Conservation (phyloP, 2,113 vertebrate species). For the Nerophis lumbriciformis region DNA sequence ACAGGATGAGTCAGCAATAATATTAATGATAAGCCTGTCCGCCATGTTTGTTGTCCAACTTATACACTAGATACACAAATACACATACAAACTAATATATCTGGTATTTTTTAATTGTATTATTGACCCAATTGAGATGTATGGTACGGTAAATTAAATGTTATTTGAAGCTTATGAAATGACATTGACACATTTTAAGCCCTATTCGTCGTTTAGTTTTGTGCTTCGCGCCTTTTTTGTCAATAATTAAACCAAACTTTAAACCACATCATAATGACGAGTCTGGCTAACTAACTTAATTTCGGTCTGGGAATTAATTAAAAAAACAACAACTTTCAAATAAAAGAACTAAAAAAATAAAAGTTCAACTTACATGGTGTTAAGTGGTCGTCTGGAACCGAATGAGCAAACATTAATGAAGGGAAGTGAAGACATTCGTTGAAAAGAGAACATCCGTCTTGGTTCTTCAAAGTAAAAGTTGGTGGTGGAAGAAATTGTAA, state of each 20-base stretch:
- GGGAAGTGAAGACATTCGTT: too few relatives aligned
- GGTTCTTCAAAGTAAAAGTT: not conserved
- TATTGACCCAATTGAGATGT: too few relatives aligned
- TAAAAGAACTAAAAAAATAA: not conserved
- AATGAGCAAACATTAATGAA: not conserved
- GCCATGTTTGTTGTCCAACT: not conserved
- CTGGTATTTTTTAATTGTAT: too few relatives aligned
- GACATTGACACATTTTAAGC: too few relatives aligned
- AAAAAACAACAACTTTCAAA: not conserved
- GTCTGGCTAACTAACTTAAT: not conserved
- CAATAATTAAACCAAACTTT: too few relatives aligned
- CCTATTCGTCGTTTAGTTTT: too few relatives aligned
- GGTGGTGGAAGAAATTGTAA: not conserved
- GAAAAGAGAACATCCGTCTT: not conserved
- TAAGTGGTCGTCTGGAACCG: not conserved
- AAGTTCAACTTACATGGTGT: not conserved
- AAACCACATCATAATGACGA: not conserved
- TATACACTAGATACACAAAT: not conserved
- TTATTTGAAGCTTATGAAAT: too few relatives aligned
- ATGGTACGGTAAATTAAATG: too few relatives aligned
- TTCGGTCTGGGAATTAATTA: not conserved
- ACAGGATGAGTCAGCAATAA: too few relatives aligned
- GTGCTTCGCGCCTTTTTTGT: too few relatives aligned
- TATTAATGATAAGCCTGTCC: not conserved
- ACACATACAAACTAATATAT: too few relatives aligned